Conservation (phyloP, 2,113 vertebrate species). For the Ranitomeya imitator region DNA sequence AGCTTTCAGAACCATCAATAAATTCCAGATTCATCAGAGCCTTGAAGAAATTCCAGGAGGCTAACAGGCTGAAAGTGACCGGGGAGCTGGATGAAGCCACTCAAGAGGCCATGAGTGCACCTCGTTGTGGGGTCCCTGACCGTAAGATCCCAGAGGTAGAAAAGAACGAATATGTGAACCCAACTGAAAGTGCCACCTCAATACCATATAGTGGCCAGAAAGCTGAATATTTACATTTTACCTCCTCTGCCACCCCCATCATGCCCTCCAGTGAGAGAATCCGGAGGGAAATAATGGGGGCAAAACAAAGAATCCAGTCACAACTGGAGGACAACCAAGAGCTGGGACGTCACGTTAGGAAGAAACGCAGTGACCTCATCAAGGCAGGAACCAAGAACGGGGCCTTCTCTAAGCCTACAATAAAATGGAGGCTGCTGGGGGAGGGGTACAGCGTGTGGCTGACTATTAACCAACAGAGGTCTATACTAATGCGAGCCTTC, state of each 20-base stretch:
- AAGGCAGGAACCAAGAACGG: not conserved
- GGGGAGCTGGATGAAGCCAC: conserved; percentile 55
- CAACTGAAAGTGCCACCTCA: not conserved
- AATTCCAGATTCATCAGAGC: conserved; percentile 43
- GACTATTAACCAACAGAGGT: conserved; percentile 51
- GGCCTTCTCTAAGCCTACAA: conserved; percentile 42
- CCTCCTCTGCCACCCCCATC: not conserved
- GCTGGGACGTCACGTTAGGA: not conserved
- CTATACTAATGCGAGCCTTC: conserved; percentile 51
- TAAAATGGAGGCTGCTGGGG: conserved; percentile 60
- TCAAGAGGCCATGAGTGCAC: conserved; percentile 49
- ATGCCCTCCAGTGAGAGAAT: not conserved
- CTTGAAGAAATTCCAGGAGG: conserved; percentile 55
- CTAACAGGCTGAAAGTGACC: conserved; percentile 45
- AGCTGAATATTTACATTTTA: too few species aligned
- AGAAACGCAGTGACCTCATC: conserved; percentile 8
- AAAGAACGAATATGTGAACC: not conserved
- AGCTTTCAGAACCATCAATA: not conserved
- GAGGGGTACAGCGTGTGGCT: conserved; percentile 60
- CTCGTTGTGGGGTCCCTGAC: conserved; percentile 60
- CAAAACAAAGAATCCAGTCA: not conserved
- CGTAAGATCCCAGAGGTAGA: conserved; percentile 29
- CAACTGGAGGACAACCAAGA: not conserved
- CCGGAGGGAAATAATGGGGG: not conserved
- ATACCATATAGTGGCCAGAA: not conserved